These are phyloP conservation scores for Poecilia picta DNA, from an alignment of 2,797 vertebrate species.

Conservation along the genomic window DNA sequence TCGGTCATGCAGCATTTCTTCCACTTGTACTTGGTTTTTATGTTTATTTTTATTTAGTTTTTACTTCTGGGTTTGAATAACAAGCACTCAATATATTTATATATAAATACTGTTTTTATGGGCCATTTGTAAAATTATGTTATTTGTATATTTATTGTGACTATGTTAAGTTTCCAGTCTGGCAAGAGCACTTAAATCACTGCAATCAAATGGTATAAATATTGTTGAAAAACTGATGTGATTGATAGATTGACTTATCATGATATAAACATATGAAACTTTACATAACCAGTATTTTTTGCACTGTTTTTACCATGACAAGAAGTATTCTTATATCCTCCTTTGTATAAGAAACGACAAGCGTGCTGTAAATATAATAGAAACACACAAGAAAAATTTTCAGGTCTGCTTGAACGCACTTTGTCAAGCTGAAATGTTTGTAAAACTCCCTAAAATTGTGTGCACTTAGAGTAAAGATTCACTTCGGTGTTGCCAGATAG, in stretches of 20 bases:
- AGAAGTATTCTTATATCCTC: background rate
- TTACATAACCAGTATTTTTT: background rate
- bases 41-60: no score
- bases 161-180: no score
- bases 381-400: background rate
- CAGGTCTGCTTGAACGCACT: background rate
- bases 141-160: no score
- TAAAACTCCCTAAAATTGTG: background rate
- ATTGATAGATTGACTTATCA: background rate
- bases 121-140: no score
- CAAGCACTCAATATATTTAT: no score
- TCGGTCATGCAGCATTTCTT: no score
- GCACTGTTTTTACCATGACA: background rate
- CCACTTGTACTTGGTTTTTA: no score
- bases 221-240: no score
- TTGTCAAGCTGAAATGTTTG: slow-evolving; percentile 5
- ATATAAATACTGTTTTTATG: no score
- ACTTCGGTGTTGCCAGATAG: slow-evolving; percentile 17
- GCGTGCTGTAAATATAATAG: background rate
- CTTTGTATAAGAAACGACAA: background rate
- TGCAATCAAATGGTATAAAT: no score
- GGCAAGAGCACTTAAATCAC: no score
- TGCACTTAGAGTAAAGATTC: slow-evolving; percentile 15
- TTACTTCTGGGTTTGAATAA: no score
- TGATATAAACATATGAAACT: background rate